Evolutionary conservation across 2,797 vertebrate genomes (phyloP).

Genomic region (Glossophaga mutica): DNA sequence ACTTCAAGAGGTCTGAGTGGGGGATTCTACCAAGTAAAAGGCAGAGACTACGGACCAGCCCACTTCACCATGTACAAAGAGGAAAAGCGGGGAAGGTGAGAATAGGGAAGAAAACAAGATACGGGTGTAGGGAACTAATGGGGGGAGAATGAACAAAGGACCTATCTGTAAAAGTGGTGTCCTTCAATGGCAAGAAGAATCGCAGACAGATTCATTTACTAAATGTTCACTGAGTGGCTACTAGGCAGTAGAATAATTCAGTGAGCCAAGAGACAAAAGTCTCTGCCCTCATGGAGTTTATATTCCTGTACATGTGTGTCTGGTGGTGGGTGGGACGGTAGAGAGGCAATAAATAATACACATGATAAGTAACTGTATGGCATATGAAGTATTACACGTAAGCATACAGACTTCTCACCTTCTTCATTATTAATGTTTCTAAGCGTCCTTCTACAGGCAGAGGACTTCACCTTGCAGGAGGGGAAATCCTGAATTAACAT

Average conservation of each 20-base stretch:
- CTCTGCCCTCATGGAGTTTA: background rate
- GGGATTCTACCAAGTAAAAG: too few species aligned
- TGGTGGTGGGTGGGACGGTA: background rate
- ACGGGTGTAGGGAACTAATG: background rate
- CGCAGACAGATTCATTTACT: background rate
- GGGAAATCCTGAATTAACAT: background rate
- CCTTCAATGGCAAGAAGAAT: background rate
- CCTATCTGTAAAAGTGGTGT: background rate
- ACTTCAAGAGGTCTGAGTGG: too few species aligned
- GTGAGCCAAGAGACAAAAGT: background rate
- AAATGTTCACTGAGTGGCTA: background rate
- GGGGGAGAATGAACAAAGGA: background rate
- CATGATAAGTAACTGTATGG: background rate
- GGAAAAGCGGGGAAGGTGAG: background rate
- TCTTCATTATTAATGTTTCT: background rate
- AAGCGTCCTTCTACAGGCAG: background rate
- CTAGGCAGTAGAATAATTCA: background rate
- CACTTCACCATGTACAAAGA: background rate
- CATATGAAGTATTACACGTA: background rate
- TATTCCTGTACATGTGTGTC: background rate
- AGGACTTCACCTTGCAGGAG: background rate
- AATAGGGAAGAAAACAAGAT: background rate
- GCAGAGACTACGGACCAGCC: too few species aligned
- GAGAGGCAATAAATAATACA: background rate
- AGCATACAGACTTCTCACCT: background rate